phyloP scores from a whole-genome alignment of 2,888 invertebrate genomes.

The Nowickia ferox region DNA sequence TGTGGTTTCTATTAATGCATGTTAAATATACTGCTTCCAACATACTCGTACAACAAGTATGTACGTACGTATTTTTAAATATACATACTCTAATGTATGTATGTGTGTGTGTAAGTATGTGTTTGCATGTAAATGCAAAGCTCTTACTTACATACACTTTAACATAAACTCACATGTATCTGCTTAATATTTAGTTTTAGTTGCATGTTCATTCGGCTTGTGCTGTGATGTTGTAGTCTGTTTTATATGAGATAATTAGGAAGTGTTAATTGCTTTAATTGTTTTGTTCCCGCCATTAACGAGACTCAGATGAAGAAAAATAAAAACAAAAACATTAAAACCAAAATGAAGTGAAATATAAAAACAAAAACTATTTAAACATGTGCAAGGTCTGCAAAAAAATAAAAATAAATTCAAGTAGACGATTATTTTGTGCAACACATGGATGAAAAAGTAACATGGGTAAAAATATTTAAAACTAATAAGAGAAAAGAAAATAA shows the following conservation, averaged over 20 bases:
- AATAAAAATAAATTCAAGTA: background rate
- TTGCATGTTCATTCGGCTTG: slow-evolving; percentile 23
- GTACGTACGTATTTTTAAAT: background rate
- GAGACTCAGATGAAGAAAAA: slow-evolving; percentile 51
- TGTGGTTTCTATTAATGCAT: slow-evolving; percentile 67
- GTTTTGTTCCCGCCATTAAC: slow-evolving; percentile 71
- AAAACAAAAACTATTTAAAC: slow-evolving; percentile 23
- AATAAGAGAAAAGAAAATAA: slow-evolving; percentile 18
- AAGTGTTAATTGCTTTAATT: slow-evolving; percentile 72
- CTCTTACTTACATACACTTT: background rate
- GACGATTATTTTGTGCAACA: background rate
- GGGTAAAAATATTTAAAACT: slow-evolving; percentile 3
- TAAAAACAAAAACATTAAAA: slow-evolving; percentile 50
- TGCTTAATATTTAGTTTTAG: background rate
- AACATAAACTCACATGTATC: background rate
- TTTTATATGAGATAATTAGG: slow-evolving; percentile 70
- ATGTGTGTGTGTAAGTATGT: background rate
- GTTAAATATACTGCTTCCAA: slow-evolving; percentile 49
- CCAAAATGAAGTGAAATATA: slow-evolving; percentile 35
- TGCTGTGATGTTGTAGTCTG: slow-evolving; percentile 50
- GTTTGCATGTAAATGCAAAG: background rate
- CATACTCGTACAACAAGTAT: background rate
- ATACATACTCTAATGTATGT: background rate
- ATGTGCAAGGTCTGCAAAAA: slow-evolving; percentile 46
- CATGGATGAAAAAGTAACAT: slow-evolving; percentile 19